These are phyloP conservation scores for Salvelinus alpinus DNA, from an alignment of 2,113 vertebrate genomes.

Conservation along the genomic window DNA sequence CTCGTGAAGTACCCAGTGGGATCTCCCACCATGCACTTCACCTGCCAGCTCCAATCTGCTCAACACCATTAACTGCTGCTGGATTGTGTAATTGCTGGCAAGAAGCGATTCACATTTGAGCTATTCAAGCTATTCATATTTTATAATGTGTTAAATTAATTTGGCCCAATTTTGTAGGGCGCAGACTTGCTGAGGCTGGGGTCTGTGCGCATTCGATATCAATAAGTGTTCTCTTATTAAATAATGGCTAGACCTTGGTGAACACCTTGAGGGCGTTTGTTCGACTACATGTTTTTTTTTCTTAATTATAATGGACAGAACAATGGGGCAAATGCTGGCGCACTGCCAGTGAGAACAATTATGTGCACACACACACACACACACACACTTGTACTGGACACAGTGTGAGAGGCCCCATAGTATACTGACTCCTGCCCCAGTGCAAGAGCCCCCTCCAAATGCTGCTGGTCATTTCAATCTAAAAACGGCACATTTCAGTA, in stretches of 20 bases:
- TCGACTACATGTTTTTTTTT: conserved; percentile 53
- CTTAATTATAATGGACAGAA: conserved; percentile 66
- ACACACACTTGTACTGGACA: not conserved
- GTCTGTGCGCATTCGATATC: conserved; percentile 54
- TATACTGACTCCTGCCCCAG: not conserved
- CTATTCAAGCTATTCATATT: conserved; percentile 40
- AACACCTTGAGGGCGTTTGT: conserved; percentile 44
- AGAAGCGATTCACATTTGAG: conserved; percentile 38
- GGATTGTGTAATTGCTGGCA: conserved; percentile 49
- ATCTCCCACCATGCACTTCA: conserved; percentile 38
- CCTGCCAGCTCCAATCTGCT: conserved; percentile 62
- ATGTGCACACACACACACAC: not conserved
- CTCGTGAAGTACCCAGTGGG: conserved; percentile 10
- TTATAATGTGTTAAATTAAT: conserved; percentile 61
- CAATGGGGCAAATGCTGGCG: conserved; percentile 38
- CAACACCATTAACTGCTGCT: conserved; percentile 39
- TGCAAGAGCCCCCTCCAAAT: conserved; percentile 23
- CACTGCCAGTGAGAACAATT: conserved; percentile 15
- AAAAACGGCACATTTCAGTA: not conserved
- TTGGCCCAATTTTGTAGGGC: conserved; percentile 46
- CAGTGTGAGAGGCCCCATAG: not conserved
- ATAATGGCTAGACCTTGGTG: conserved; percentile 20
- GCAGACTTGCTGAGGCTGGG: conserved; percentile 36
- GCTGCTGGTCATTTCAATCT: not conserved
- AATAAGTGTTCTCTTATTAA: conserved; percentile 37